These are phyloP conservation scores for Phyllotreta striolata DNA, from an alignment of 2,888 invertebrate genomes.

Conservation along the genomic window DNA sequence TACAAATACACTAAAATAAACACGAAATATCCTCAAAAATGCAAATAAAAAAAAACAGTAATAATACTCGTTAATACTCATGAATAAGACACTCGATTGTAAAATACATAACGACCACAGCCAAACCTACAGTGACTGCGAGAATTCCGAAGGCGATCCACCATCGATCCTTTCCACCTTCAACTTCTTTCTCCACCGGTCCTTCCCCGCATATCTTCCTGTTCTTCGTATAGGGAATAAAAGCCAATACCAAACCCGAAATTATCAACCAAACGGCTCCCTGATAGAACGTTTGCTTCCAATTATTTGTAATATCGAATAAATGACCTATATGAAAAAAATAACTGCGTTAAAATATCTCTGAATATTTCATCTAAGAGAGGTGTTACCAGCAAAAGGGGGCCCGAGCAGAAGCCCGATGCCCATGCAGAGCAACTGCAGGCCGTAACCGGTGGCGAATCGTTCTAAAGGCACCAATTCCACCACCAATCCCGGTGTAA, in stretches of 20 bases:
- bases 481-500: slow-evolving; percentile 90
- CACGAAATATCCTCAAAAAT: too few species aligned
- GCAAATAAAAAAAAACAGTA: background rate
- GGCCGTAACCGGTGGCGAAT: slow-evolving; percentile 91
- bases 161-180: slow-evolving; percentile 45
- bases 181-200: slow-evolving; percentile 63
- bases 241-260: slow-evolving; percentile 74
- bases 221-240: slow-evolving; percentile 74
- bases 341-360: background rate
- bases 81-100: slow-evolving; percentile 36
- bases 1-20: too few species aligned
- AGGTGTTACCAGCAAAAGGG: slow-evolving; percentile 79
- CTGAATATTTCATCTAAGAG: slow-evolving; percentile 47
- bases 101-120: slow-evolving; percentile 40
- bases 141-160: slow-evolving; percentile 36
- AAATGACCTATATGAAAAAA: slow-evolving; percentile 61
- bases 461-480: slow-evolving; percentile 88
- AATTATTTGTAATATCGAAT: slow-evolving; percentile 72
- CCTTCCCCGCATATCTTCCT: slow-evolving; percentile 68
- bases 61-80: slow-evolving; percentile 14
- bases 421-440: slow-evolving; percentile 89
- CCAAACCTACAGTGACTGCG: slow-evolving; percentile 32
- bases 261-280: slow-evolving; percentile 84
- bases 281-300: slow-evolving; percentile 82
- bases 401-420: slow-evolving; percentile 93